Conservation (phyloP, 2,113 vertebrate species). For the Petromus typicus region DNA sequence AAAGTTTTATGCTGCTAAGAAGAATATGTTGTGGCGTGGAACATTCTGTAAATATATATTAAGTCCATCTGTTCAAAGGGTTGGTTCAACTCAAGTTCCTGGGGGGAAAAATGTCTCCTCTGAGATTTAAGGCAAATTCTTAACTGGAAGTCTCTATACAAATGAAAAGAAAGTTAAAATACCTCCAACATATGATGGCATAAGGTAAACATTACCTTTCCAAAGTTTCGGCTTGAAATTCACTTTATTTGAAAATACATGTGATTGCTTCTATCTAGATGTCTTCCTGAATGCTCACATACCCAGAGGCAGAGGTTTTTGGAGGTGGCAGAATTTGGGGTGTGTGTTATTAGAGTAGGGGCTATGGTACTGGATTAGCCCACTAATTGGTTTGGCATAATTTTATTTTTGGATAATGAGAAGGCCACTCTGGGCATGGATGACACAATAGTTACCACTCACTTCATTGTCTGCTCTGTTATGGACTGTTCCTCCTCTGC, state of each 20-base stretch:
- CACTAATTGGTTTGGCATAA: background rate
- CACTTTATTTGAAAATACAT: background rate
- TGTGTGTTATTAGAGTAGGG: background rate
- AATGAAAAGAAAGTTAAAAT: too few relatives aligned
- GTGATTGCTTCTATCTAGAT: background rate
- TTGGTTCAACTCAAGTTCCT: background rate
- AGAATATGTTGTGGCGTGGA: background rate
- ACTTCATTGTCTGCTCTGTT: background rate
- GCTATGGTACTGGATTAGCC: background rate
- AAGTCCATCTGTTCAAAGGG: background rate
- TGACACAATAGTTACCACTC: background rate
- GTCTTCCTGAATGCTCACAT: too few relatives aligned
- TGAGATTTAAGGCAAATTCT: background rate
- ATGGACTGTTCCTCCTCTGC: background rate
- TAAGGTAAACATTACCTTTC: background rate
- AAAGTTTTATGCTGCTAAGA: background rate
- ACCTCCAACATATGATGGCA: background rate
- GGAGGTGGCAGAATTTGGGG: too few relatives aligned
- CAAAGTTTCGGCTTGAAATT: background rate
- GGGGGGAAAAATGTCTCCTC: background rate
- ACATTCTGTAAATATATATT: background rate
- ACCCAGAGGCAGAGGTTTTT: too few relatives aligned
- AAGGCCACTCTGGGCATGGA: background rate
- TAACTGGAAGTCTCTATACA: background rate
- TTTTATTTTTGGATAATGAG: background rate